phyloP scores from a whole-genome alignment of 1,140 invertebrate species.

The Aporrectodea caliginosa region DNA sequence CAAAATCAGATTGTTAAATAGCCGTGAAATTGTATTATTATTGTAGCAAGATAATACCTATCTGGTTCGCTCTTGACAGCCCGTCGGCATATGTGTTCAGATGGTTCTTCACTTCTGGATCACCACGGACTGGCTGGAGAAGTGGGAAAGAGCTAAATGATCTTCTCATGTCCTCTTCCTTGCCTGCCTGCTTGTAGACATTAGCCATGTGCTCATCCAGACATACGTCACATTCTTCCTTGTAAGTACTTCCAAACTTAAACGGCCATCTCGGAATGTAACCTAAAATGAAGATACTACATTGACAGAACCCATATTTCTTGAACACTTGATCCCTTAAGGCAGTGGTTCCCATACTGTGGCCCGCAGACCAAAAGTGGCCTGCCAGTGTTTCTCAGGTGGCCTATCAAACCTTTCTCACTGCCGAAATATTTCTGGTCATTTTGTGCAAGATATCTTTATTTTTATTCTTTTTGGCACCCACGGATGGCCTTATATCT shows the following conservation, averaged over 20 bases:
- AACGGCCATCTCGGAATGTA: conserved; percentile 53
- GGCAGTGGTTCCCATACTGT: no score
- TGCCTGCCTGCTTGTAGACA: conserved; percentile 41
- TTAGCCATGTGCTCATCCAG: conserved; percentile 48
- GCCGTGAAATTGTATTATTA: neutral
- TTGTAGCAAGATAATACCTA: neutral
- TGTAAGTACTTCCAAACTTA: conserved; percentile 54
- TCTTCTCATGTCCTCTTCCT: conserved; percentile 41
- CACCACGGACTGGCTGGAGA: conserved; percentile 45
- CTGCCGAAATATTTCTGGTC: no score
- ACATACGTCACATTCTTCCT: conserved; percentile 50
- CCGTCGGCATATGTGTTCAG: conserved; percentile 49
- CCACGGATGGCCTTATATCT: no score
- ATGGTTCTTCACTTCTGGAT: conserved; percentile 47
- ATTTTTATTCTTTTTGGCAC: no score
- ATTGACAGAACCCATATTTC: no score
- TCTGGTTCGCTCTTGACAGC: conserved; percentile 35
- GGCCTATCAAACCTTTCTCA: no score
- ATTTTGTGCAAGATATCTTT: no score
- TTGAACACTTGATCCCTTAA: no score
- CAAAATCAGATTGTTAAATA: neutral
- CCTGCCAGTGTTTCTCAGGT: no score
- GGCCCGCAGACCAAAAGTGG: no score
- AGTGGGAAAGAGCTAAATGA: conserved; percentile 41
- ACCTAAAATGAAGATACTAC: no score